phyloP scores from a whole-genome alignment of 53 echinoderm and acorn worm genomes.

The Astropecten irregularis region DNA sequence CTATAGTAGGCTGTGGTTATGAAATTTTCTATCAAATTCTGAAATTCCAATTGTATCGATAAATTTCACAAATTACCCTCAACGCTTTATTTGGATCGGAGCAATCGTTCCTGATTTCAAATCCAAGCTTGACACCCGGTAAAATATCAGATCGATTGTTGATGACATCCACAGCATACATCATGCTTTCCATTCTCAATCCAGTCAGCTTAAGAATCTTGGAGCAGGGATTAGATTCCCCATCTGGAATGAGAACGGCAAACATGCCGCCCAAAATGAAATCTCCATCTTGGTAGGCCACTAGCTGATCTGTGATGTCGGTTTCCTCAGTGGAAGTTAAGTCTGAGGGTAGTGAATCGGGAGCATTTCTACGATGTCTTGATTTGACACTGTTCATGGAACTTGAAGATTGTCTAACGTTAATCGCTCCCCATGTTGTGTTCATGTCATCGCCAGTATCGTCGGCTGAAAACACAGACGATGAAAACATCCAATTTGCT shows the following conservation, averaged over 20 bases:
- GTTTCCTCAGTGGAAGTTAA: background rate
- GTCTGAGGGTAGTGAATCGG: background rate
- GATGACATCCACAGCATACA: slow-evolving; percentile 88
- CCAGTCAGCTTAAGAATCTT: slow-evolving; percentile 66
- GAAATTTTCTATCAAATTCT: no score
- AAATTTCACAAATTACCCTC: slow-evolving; percentile 81
- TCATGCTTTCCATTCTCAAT: slow-evolving; percentile 88
- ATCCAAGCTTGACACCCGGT: slow-evolving; percentile 71
- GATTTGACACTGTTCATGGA: background rate
- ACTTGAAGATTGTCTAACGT: no score
- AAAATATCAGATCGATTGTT: slow-evolving; percentile 72
- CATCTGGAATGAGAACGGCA: slow-evolving; percentile 70
- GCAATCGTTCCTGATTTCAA: slow-evolving; percentile 90
- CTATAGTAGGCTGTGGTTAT: no score
- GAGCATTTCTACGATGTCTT: background rate
- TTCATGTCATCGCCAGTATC: background rate
- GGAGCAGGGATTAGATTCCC: slow-evolving; percentile 56
- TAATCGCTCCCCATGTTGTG: background rate
- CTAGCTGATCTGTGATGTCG: background rate
- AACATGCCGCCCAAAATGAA: slow-evolving; percentile 83
- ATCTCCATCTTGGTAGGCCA: slow-evolving; percentile 70
- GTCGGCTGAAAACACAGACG: no score
- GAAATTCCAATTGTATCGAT: no score
- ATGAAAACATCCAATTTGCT: slow-evolving; percentile 16
- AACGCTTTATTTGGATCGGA: slow-evolving; percentile 85